phyloP scores from a whole-genome alignment of 2,797 vertebrate species.

The Poecilia picta region DNA sequence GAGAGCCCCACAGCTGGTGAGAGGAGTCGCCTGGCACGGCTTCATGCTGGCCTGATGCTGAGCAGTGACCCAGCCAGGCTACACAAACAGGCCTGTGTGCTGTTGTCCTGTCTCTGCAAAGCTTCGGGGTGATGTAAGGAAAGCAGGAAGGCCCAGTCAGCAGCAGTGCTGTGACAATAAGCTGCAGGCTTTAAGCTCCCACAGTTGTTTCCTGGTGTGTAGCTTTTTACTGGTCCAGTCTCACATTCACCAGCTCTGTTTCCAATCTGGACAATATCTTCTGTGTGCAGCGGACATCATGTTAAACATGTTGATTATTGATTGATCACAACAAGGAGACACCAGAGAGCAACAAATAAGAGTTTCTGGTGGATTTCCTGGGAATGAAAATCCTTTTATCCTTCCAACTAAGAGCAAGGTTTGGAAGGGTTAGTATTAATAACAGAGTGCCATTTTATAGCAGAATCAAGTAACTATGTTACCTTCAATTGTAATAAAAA shows the following conservation, averaged over 20 bases:
- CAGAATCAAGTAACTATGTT: no score
- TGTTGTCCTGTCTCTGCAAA: slow-evolving; percentile 38
- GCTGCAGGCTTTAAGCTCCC: slow-evolving; percentile 4
- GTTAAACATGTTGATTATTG: background rate
- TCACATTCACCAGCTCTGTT: background rate
- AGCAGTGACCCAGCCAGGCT: slow-evolving; percentile 14
- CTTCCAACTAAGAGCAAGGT: no score
- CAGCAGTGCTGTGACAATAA: slow-evolving; percentile 9
- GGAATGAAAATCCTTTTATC: no score
- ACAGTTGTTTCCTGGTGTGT: background rate
- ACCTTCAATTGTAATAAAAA: no score
- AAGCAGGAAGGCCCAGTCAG: slow-evolving; percentile 24
- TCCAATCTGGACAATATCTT: background rate
- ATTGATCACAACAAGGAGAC: background rate
- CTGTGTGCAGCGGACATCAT: background rate
- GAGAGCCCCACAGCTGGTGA: slow-evolving; percentile 49
- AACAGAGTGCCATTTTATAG: no score
- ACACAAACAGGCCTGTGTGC: slow-evolving; percentile 58
- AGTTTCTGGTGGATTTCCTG: background rate
- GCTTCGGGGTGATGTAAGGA: slow-evolving; percentile 46
- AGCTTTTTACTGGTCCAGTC: background rate
- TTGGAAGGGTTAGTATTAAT: no score
- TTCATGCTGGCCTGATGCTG: slow-evolving; percentile 18
- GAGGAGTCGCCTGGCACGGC: slow-evolving; percentile 36
- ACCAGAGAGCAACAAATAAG: background rate